Evolutionary conservation across 2,888 invertebrate genomes (phyloP).

Genomic region (Corbicula japonica): DNA sequence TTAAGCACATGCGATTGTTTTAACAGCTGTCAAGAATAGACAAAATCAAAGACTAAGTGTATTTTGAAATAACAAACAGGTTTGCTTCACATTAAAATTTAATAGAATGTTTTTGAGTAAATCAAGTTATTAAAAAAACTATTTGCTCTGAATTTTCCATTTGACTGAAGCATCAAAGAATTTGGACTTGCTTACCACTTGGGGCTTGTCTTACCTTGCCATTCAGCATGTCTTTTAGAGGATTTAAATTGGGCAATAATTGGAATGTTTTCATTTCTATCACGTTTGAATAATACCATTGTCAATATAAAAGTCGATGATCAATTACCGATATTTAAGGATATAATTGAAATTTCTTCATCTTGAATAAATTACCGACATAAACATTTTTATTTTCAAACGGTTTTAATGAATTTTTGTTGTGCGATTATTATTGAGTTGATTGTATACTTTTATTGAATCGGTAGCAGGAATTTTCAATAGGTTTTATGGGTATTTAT

Average conservation of each 20-base stretch:
- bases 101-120: no score
- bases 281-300: slow-evolving; percentile 1
- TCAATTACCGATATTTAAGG: no score
- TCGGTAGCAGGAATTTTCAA: slow-evolving; percentile 16
- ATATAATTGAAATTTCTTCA: slow-evolving; percentile 1
- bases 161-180: no score
- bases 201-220: not conserved
- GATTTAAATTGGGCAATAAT: not conserved
- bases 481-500: slow-evolving; percentile 18
- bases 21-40: no score
- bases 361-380: not conserved
- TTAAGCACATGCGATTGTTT: no score
- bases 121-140: no score
- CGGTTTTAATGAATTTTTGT: slow-evolving; percentile 6
- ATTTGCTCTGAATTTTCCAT: no score
- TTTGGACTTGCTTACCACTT: not conserved
- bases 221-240: not conserved
- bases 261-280: not conserved
- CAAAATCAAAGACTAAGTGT: no score
- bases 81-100: no score
- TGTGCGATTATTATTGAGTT: slow-evolving; percentile 5
- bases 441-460: slow-evolving; percentile 12
- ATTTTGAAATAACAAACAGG: no score
- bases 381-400: slow-evolving; percentile 14
- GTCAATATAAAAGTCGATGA: not conserved